phyloP scores from a whole-genome alignment of 2,888 invertebrate species.

The Caenorhabditis drosophilae region DNA sequence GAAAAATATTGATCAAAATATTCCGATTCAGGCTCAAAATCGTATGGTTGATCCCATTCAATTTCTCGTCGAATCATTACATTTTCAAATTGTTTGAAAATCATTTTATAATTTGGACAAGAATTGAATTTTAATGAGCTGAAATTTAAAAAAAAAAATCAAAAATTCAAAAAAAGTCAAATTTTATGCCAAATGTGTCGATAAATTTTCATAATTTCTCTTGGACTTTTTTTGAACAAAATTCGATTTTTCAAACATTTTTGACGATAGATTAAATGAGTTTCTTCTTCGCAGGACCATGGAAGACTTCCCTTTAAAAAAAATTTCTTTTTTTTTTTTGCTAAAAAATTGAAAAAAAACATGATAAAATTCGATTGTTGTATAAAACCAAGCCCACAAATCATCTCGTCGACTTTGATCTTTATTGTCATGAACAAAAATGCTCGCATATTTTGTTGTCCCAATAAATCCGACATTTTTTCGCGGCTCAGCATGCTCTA shows the following conservation, averaged over 20 bases:
- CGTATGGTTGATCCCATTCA: not conserved
- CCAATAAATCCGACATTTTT: not conserved
- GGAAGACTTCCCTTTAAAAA: not conserved
- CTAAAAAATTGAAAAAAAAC: not conserved
- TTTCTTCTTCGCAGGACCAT: not conserved
- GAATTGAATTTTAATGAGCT: not conserved
- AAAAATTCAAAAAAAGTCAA: not conserved
- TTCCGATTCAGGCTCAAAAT: not conserved
- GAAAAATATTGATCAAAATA: not conserved
- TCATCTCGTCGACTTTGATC: not conserved
- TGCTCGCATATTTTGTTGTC: not conserved
- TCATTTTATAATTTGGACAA: not conserved
- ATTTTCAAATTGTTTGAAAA: not conserved
- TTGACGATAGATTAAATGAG: not conserved
- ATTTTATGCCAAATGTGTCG: not conserved
- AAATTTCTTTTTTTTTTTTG: too few species aligned
- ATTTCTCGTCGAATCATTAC: not conserved
- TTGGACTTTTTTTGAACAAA: not conserved
- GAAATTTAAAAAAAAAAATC: not conserved
- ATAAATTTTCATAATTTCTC: not conserved
- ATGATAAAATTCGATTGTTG: not conserved
- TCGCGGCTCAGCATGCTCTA: not conserved
- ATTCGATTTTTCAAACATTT: not conserved
- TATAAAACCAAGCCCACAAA: not conserved
- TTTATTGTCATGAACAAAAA: not conserved